These are phyloP conservation scores for Schizopygopsis pylzovi DNA, from an alignment of 2,797 vertebrate species.

Conservation along the genomic window DNA sequence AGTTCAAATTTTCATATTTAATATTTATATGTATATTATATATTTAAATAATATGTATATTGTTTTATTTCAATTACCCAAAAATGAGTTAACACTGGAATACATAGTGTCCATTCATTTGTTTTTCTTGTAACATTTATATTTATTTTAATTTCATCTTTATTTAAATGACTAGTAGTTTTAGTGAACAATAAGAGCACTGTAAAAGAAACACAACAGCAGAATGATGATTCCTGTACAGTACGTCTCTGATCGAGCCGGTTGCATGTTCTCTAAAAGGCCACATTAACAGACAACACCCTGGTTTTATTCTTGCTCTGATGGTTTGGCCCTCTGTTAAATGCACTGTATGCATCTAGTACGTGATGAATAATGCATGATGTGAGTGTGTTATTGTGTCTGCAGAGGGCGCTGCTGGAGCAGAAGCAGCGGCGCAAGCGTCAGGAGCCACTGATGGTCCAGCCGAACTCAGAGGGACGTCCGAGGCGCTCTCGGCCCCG, in stretches of 20 bases:
- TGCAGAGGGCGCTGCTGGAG: conserved; percentile 89
- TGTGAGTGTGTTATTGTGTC: conserved; percentile 14
- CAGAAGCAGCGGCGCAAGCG: conserved; percentile 93
- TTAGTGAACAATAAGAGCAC: not conserved
- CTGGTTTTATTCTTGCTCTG: not conserved
- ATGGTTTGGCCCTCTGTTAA: not conserved
- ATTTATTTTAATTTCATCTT: not conserved
- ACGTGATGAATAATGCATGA: not conserved
- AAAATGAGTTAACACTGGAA: too few relatives aligned
- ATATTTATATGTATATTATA: too few relatives aligned
- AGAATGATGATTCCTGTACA: not conserved
- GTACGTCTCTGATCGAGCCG: not conserved
- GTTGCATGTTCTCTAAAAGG: not conserved
- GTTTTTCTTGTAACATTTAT: too few relatives aligned
- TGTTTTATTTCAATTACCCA: too few relatives aligned
- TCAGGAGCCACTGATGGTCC: conserved; percentile 92
- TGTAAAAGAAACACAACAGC: not conserved
- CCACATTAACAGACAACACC: not conserved
- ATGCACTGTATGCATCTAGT: not conserved
- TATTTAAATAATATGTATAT: too few relatives aligned
- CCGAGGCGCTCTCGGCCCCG: conserved; percentile 79
- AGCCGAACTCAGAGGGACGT: conserved; percentile 90
- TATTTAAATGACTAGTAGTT: not conserved
- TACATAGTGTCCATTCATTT: too few relatives aligned
- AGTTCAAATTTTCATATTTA: too few relatives aligned